phyloP scores from a whole-genome alignment of 2,888 invertebrate species.

The Apodemia mormo region DNA sequence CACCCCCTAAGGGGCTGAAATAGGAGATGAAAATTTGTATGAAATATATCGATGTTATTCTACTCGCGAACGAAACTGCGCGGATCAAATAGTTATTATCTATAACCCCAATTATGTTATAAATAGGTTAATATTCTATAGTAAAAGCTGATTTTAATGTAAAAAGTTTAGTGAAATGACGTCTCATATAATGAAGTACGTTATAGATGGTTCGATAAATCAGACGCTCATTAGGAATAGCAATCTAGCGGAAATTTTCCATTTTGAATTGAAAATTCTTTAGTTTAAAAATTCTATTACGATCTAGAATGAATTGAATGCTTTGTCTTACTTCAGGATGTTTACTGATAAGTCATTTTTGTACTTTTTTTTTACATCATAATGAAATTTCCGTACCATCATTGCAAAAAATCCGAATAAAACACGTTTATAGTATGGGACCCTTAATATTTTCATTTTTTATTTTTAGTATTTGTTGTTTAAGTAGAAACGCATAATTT shows the following conservation, averaged over 20 bases:
- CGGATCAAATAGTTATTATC: too few species aligned
- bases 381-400: too few species aligned
- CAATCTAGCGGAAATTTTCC: constrained; percentile 17
- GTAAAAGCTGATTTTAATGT: background rate
- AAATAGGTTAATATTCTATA: background rate
- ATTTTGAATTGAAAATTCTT: constrained; percentile 3
- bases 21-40: too few species aligned
- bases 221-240: constrained; percentile 15
- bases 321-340: background rate
- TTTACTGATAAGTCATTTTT: background rate
- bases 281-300: constrained; percentile 4
- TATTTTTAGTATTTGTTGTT: too few species aligned
- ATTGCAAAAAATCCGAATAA: too few species aligned
- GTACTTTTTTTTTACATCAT: too few species aligned
- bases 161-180: constrained; percentile 2
- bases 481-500: too few species aligned
- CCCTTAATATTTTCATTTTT: too few species aligned
- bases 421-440: too few species aligned
- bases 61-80: too few species aligned
- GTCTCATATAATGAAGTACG: constrained; percentile 7
- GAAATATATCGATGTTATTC: too few species aligned
- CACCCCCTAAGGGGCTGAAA: too few species aligned
- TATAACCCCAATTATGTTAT: background rate
- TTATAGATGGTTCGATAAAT: constrained; percentile 15
- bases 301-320: constrained; percentile 1